These are phyloP conservation scores for Datnioides undecimradiatus DNA, from an alignment of 2,113 vertebrate genomes.

Conservation along the genomic window DNA sequence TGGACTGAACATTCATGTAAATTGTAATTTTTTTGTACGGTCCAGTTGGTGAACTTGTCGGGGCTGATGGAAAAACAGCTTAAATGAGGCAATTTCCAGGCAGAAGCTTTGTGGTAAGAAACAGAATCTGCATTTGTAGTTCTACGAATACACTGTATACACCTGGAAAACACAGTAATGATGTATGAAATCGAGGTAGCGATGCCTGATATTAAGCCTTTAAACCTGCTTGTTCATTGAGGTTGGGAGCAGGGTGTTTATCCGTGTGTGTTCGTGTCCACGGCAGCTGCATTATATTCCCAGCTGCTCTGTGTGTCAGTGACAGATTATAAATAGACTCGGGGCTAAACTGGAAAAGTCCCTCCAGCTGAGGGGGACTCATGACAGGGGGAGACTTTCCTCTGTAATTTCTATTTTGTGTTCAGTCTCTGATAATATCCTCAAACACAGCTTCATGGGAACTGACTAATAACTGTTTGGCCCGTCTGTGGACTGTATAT, in stretches of 20 bases:
- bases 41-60: too few species aligned
- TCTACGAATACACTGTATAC: neutral
- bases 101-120: neutral
- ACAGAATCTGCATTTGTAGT: neutral
- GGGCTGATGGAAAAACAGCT: too few species aligned
- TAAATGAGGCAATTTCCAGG: too few species aligned
- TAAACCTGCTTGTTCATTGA: neutral
- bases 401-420: conserved; percentile 46
- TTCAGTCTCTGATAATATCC: conserved; percentile 15
- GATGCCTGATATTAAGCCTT: neutral
- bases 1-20: too few species aligned
- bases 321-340: conserved; percentile 71
- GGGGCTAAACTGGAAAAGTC: conserved; percentile 58
- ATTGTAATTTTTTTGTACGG: too few species aligned
- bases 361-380: conserved; percentile 37
- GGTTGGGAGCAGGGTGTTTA: conserved; percentile 14
- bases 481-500: neutral
- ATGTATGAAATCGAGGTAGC: neutral
- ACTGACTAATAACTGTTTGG: conserved; percentile 20
- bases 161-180: neutral
- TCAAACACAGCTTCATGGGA: conserved; percentile 12
- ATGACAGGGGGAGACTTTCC: conserved; percentile 23
- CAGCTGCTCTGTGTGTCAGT: conserved; percentile 60
- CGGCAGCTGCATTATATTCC: conserved; percentile 35
- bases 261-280: conserved; percentile 20